A percentile compares a stretch with the other conserved stretches of the same genome.
phyloP scores from a whole-genome alignment of 2,888 invertebrate genomes.

The Cosmia trapezina region DNA sequence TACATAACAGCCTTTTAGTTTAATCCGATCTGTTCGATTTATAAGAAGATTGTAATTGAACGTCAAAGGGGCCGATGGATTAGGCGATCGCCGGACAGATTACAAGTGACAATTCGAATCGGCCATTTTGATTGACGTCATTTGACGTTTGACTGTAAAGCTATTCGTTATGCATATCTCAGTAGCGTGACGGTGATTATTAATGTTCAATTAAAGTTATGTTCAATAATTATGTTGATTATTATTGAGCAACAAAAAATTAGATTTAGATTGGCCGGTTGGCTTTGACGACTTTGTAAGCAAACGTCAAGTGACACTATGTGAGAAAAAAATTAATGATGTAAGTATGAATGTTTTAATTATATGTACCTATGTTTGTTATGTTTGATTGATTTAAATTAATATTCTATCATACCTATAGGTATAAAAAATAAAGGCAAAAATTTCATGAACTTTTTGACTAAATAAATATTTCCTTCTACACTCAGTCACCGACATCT shows the following conservation, averaged over 20 bases:
- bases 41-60: conserved; percentile 87
- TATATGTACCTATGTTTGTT: no score
- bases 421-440: background rate
- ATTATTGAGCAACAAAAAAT: conserved; percentile 56
- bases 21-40: conserved; percentile 82
- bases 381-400: background rate
- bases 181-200: conserved; percentile 79
- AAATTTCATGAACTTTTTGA: no score
- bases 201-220: conserved; percentile 67
- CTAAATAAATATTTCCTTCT: background rate
- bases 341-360: conserved; percentile 3
- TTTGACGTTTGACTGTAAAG: conserved; percentile 72
- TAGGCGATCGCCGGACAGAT: conserved; percentile 70
- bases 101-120: conserved; percentile 81
- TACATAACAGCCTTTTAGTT: conserved; percentile 86
- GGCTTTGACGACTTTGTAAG: conserved; percentile 16
- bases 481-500: background rate
- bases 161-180: conserved; percentile 70
- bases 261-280: conserved; percentile 25
- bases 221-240: conserved; percentile 59
- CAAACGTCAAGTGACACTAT: conserved; percentile 12
- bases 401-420: background rate
- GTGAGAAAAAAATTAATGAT: conserved; percentile 32
- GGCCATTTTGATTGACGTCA: conserved; percentile 77
- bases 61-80: conserved; percentile 83